Evolutionary conservation across 2,797 vertebrate species (phyloP).

Genomic region (Thalassophryne amazonica): DNA sequence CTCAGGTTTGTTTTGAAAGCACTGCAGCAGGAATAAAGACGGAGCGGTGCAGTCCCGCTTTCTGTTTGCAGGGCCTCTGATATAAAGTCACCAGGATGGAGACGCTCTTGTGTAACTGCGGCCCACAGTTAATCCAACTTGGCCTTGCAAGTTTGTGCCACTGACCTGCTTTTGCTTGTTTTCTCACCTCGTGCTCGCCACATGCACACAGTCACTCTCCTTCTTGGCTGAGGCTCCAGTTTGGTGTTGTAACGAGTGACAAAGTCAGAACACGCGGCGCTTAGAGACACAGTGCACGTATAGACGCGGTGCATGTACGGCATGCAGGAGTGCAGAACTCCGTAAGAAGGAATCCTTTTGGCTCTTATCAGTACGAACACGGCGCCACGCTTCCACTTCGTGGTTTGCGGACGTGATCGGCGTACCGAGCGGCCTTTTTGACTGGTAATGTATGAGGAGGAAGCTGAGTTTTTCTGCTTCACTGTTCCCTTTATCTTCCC

Average conservation of each 20-base stretch:
- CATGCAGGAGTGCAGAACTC: slow-evolving; percentile 6
- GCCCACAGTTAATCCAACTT: slow-evolving; percentile 34
- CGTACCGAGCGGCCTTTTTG: slow-evolving; percentile 30
- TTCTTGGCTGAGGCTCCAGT: slow-evolving; percentile 5
- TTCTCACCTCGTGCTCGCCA: not conserved
- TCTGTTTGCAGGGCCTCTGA: slow-evolving; percentile 9
- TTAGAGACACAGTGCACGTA: not conserved
- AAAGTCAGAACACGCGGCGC: slow-evolving; percentile 6
- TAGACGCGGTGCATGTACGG: not conserved
- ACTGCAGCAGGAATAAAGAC: slow-evolving; percentile 42
- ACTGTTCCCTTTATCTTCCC: slow-evolving; percentile 65
- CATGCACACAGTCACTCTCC: rapidly evolving
- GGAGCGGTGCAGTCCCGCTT: slow-evolving; percentile 35
- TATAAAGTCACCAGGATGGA: slow-evolving; percentile 3
- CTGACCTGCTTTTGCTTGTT: slow-evolving; percentile 49
- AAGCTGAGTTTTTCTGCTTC: slow-evolving; percentile 65
- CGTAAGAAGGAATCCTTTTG: slow-evolving; percentile 22
- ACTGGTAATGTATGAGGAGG: slow-evolving; percentile 41
- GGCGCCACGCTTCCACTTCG: slow-evolving; percentile 46
- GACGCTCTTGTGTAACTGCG: slow-evolving; percentile 30
- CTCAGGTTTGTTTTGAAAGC: slow-evolving; percentile 73
- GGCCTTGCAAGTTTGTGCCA: slow-evolving; percentile 45
- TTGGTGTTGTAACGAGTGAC: slow-evolving; percentile 4
- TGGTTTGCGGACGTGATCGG: slow-evolving; percentile 45
- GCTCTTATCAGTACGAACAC: slow-evolving; percentile 43